phyloP scores from a whole-genome alignment of 2,888 invertebrate species.

The Standfussiana lucernea region DNA sequence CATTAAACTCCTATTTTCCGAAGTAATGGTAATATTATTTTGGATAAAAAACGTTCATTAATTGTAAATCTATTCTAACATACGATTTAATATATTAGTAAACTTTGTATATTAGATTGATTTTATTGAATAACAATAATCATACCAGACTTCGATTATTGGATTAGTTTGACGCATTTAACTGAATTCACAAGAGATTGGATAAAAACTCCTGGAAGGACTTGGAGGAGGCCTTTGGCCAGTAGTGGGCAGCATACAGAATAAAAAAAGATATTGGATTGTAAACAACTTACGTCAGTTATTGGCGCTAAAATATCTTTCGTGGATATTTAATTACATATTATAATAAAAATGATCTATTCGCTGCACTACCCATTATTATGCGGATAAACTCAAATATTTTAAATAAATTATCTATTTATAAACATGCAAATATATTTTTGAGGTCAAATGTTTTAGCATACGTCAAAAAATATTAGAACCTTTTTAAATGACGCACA shows the following conservation, averaged over 20 bases:
- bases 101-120: background rate
- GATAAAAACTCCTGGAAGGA: background rate
- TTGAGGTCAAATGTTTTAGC: constrained; percentile 7
- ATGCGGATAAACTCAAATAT: background rate
- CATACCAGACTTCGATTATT: background rate
- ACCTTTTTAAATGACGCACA: constrained; percentile 5
- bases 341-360: constrained; percentile 1
- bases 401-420: constrained; percentile 15
- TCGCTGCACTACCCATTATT: no score
- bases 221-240: background rate
- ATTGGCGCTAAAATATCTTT: background rate
- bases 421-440: background rate
- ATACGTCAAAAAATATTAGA: background rate
- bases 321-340: background rate
- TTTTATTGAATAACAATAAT: background rate
- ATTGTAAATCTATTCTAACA: background rate
- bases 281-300: no score
- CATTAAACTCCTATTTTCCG: background rate
- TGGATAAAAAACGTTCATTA: background rate
- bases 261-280: background rate
- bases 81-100: no score
- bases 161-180: background rate
- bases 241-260: no score
- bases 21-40: background rate
- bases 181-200: background rate